Evolutionary conservation across 1,140 invertebrate species (phyloP).

Genomic region (Steinernema khuongi): DNA sequence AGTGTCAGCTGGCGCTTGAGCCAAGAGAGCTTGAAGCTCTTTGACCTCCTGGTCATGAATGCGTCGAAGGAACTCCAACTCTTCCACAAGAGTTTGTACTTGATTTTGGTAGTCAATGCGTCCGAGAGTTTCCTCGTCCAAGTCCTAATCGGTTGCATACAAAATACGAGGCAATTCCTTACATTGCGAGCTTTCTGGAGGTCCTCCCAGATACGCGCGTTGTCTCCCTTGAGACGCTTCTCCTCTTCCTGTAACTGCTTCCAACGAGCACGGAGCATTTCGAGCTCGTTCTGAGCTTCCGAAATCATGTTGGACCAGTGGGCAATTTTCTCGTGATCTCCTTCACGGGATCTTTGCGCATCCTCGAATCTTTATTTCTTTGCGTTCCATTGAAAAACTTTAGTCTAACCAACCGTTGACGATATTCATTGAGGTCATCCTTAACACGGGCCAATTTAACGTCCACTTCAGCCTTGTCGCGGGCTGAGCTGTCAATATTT

Average conservation of each 20-base stretch:
- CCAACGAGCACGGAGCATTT: conserved; percentile 61
- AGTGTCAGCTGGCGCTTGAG: conserved; percentile 49
- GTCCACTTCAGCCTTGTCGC: conserved; percentile 53
- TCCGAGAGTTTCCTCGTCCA: conserved; percentile 83
- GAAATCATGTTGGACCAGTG: conserved; percentile 61
- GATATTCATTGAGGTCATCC: conserved; percentile 50
- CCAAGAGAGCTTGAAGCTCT: conserved; percentile 60
- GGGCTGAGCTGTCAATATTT: conserved; percentile 49
- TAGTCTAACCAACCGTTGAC: conserved; percentile 32
- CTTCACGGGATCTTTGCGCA: conserved; percentile 58
- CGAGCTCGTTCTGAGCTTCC: conserved; percentile 62
- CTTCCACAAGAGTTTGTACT: conserved; percentile 67
- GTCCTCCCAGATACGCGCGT: conserved; percentile 60
- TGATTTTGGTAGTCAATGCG: conserved; percentile 85
- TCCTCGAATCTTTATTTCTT: conserved; percentile 60
- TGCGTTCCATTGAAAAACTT: neutral
- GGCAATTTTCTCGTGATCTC: conserved; percentile 60
- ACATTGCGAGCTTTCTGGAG: conserved; percentile 59
- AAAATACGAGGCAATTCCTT: neutral
- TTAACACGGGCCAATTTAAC: conserved; percentile 50
- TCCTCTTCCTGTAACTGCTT: conserved; percentile 62
- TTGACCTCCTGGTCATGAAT: conserved; percentile 59
- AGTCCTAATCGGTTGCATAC: conserved; percentile 62
- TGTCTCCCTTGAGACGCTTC: conserved; percentile 59
- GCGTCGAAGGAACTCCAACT: conserved; percentile 74